Evolutionary conservation across 1,140 invertebrate genomes (phyloP).

Genomic region (Mactra quadrangularis): DNA sequence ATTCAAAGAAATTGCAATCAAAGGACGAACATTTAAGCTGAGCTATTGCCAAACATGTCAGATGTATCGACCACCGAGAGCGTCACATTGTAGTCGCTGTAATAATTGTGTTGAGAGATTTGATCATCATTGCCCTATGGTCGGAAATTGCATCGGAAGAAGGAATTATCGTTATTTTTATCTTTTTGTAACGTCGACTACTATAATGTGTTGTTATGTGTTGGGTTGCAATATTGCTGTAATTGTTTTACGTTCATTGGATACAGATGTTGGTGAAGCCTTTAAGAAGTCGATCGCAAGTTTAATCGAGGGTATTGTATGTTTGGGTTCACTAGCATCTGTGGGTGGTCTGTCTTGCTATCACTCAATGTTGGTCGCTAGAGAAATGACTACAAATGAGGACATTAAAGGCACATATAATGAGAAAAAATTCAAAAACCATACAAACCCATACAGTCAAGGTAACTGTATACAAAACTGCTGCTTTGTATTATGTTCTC

Average conservation of each 20-base stretch:
- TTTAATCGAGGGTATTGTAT: slow-evolving; percentile 54
- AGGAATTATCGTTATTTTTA: slow-evolving; percentile 60
- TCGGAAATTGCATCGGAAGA: slow-evolving; percentile 56
- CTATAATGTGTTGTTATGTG: slow-evolving; percentile 57
- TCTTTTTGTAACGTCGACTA: slow-evolving; percentile 49
- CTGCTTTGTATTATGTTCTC: slow-evolving; percentile 43
- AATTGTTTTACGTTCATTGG: slow-evolving; percentile 46
- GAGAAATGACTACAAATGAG: slow-evolving; percentile 54
- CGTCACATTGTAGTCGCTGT: slow-evolving; percentile 59
- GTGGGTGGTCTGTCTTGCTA: slow-evolving; percentile 57
- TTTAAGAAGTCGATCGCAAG: slow-evolving; percentile 58
- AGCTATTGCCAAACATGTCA: slow-evolving; percentile 56
- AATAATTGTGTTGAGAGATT: slow-evolving; percentile 62
- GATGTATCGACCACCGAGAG: slow-evolving; percentile 52
- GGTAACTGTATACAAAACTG: slow-evolving; percentile 56
- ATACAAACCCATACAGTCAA: slow-evolving; percentile 49
- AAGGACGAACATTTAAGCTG: slow-evolving; percentile 51
- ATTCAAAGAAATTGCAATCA: slow-evolving; percentile 57
- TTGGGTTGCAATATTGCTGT: slow-evolving; percentile 55
- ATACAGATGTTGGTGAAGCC: slow-evolving; percentile 44
- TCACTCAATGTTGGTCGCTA: slow-evolving; percentile 45
- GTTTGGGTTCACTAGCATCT: slow-evolving; percentile 46
- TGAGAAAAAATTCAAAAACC: slow-evolving; percentile 48
- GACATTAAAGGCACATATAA: slow-evolving; percentile 57
- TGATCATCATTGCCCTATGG: slow-evolving; percentile 62